Evolutionary conservation across 2,113 vertebrate genomes (phyloP).

Genomic region (Lates calcarifer): DNA sequence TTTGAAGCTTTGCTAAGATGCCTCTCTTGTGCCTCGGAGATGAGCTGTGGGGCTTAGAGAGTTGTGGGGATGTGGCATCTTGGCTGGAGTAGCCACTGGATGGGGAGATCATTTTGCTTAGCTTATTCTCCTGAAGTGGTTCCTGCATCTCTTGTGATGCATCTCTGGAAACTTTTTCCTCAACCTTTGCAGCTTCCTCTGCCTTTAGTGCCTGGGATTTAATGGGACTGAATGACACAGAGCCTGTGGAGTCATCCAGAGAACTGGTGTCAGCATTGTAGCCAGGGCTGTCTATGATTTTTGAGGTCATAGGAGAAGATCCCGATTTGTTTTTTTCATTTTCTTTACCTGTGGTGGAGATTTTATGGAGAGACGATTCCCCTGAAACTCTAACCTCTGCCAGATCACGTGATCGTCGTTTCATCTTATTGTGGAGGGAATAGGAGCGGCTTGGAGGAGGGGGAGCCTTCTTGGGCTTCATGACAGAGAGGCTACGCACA

Average conservation of each 20-base stretch:
- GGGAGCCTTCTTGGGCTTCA: constrained; percentile 88
- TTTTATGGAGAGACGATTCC: constrained; percentile 29
- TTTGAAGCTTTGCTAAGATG: constrained; percentile 86
- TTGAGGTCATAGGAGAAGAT: constrained; percentile 58
- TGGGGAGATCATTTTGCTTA: constrained; percentile 86
- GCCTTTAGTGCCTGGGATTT: constrained; percentile 56
- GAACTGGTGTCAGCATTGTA: constrained; percentile 80
- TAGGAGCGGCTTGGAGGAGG: constrained; percentile 90
- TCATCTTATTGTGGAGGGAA: constrained; percentile 90
- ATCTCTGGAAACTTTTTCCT: constrained; percentile 76
- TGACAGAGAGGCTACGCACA: constrained; percentile 90
- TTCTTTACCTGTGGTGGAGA: constrained; percentile 11
- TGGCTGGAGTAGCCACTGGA: constrained; percentile 93
- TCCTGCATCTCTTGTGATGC: constrained; percentile 52
- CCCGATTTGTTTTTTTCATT: constrained; percentile 63
- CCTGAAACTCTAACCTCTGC: constrained; percentile 49
- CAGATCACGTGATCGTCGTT: constrained; percentile 84
- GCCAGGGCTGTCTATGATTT: constrained; percentile 70
- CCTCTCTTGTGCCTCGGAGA: constrained; percentile 81
- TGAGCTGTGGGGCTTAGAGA: constrained; percentile 73
- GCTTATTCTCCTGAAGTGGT: constrained; percentile 40
- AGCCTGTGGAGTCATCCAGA: constrained; percentile 73
- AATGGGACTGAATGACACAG: constrained; percentile 49
- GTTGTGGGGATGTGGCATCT: constrained; percentile 85
- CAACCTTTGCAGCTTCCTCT: constrained; percentile 66